Conservation (phyloP, 92 coral and sea anemone species). For the Phenganax subtilis region DNA sequence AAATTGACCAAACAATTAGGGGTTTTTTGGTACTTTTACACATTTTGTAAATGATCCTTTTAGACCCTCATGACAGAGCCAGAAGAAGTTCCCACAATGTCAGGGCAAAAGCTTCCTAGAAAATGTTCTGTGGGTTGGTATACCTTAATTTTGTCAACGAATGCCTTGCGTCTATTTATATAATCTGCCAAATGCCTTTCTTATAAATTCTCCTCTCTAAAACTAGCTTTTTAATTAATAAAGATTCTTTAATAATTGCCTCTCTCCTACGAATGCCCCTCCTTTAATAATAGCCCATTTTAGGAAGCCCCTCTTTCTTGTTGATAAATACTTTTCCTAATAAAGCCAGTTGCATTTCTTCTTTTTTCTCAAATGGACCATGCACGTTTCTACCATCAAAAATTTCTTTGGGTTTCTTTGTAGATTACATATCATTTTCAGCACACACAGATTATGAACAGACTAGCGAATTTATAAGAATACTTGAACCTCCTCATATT, state of each 20-base stretch:
- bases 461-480: constrained; percentile 92
- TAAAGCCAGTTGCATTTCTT: too few species aligned
- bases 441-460: constrained; percentile 98
- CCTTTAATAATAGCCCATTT: too few species aligned
- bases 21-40: not conserved
- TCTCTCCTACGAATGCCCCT: too few species aligned
- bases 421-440: constrained; percentile 94
- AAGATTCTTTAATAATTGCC: too few species aligned
- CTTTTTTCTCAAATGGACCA: too few species aligned
- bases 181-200: too few species aligned
- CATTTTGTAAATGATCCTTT: not conserved
- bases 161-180: too few species aligned
- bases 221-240: too few species aligned
- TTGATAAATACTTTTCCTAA: too few species aligned
- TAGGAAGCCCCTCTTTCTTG: too few species aligned
- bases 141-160: not conserved
- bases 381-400: too few species aligned
- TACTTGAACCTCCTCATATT: constrained; percentile 82
- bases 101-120: constrained; percentile 89
- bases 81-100: constrained; percentile 85
- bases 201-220: too few species aligned
- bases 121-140: constrained; percentile 90
- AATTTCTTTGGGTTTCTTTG: not conserved
- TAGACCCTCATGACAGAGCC: constrained; percentile 97
- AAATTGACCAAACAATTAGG: not conserved